phyloP scores from a whole-genome alignment of 2,888 invertebrate genomes.

The Chirona hameri region DNA sequence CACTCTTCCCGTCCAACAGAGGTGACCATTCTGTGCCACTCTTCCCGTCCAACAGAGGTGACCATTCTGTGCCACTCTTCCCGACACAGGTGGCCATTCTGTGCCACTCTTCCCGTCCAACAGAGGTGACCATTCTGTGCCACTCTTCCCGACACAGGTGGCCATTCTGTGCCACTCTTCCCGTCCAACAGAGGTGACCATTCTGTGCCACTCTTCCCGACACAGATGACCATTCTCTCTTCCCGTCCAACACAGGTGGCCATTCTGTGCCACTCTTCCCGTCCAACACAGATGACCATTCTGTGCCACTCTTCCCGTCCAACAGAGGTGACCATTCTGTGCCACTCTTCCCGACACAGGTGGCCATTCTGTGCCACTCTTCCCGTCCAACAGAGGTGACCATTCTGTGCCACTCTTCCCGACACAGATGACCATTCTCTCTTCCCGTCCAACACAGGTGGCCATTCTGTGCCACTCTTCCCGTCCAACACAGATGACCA shows the following conservation, averaged over 20 bases:
- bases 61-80: no score
- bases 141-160: no score
- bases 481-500: no score
- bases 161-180: slow-evolving; percentile 28
- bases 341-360: no score
- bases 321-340: slow-evolving; percentile 67
- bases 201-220: no score
- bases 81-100: background rate
- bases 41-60: slow-evolving; percentile 54
- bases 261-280: no score
- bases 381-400: slow-evolving; percentile 58
- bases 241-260: slow-evolving; percentile 56
- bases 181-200: slow-evolving; percentile 59
- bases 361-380: slow-evolving; percentile 5
- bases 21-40: background rate
- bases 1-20: no score
- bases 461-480: no score
- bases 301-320: slow-evolving; percentile 36
- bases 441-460: slow-evolving; percentile 55
- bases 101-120: slow-evolving; percentile 36
- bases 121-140: no score
- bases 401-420: no score
- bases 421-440: background rate
- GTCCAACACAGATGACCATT: no score
- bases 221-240: background rate